Conservation (phyloP, 1,140 invertebrate genomes). For the Tribolium castaneum region DNA sequence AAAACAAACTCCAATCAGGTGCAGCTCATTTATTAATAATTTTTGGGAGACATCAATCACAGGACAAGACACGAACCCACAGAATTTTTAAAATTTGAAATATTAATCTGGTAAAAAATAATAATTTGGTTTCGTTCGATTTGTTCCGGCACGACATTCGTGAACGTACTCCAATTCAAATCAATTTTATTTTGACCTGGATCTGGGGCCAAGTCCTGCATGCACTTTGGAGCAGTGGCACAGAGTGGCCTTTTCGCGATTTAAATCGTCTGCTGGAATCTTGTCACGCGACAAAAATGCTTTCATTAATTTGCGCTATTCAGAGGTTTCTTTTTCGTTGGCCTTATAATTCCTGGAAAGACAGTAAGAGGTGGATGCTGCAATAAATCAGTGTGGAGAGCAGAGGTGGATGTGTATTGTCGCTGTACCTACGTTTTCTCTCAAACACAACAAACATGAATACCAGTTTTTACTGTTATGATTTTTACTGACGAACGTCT, state of each 20-base stretch:
- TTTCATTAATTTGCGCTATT: slow-evolving; percentile 21
- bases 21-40: too few species aligned
- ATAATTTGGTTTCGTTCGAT: too few species aligned
- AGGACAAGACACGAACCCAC: too few species aligned
- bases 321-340: neutral
- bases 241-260: slow-evolving; percentile 1
- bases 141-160: too few species aligned
- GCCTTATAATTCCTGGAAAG: slow-evolving; percentile 3
- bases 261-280: slow-evolving; percentile 16
- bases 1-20: neutral
- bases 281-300: slow-evolving; percentile 8
- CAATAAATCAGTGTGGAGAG: neutral
- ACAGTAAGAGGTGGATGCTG: neutral
- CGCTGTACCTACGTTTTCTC: neutral
- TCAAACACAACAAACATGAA: slow-evolving; percentile 3
- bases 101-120: too few species aligned
- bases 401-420: slow-evolving; percentile 1
- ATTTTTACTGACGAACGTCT: neutral
- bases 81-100: too few species aligned
- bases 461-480: neutral
- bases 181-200: neutral
- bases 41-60: too few species aligned
- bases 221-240: neutral
- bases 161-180: too few species aligned
- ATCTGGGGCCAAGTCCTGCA: neutral